Percentiles rank a stretch among this genome's conserved stretches.
Conservation (phyloP, 2,797 vertebrate species). For the Galagoides demidoff region DNA sequence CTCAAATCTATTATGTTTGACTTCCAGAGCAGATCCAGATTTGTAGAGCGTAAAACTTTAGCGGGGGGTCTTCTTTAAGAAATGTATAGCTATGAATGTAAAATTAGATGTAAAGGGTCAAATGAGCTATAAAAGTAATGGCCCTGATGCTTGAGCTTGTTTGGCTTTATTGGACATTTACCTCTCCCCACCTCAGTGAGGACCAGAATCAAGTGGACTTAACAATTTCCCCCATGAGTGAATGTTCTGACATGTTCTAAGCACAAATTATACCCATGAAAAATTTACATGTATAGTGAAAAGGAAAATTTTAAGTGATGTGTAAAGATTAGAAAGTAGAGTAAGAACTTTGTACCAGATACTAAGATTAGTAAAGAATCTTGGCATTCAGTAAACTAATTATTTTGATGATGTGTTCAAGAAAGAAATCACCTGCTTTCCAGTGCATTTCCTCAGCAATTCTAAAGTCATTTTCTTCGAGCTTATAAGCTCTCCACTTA, state of each 20-base stretch:
- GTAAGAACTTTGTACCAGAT: background rate
- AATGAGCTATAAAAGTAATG: background rate
- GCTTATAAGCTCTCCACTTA: background rate
- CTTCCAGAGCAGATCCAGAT: background rate
- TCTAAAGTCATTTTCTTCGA: background rate
- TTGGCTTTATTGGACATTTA: background rate
- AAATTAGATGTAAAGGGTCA: background rate
- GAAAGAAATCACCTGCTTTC: background rate
- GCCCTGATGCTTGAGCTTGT: background rate
- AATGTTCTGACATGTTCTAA: background rate
- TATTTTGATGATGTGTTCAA: background rate
- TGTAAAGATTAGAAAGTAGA: background rate
- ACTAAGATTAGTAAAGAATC: background rate
- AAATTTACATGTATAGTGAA: background rate
- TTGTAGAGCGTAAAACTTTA: background rate
- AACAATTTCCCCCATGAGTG: background rate
- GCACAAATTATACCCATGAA: background rate
- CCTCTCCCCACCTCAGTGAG: background rate
- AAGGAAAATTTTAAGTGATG: background rate
- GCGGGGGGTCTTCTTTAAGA: background rate
- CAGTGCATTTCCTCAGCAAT: background rate
- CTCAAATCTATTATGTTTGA: background rate
- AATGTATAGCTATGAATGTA: background rate
- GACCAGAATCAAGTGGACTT: background rate
- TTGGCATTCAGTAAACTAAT: background rate